phyloP scores from a whole-genome alignment of 2,888 invertebrate species.

The Plagodis pulveraria region DNA sequence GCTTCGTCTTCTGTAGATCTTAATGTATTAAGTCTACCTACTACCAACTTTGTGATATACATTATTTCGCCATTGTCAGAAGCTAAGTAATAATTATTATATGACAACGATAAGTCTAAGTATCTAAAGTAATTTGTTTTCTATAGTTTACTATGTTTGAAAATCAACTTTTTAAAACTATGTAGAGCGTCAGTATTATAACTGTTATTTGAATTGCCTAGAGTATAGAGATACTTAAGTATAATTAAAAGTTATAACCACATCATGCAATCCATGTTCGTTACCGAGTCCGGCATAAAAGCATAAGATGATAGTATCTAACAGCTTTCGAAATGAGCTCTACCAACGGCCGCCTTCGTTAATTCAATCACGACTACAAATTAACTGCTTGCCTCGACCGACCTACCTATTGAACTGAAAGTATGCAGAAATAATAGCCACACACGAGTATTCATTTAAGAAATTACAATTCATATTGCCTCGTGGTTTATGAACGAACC shows the following conservation, averaged over 20 bases:
- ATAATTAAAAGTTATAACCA: slow-evolving; percentile 9
- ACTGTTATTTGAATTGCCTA: neutral
- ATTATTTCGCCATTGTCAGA: no score
- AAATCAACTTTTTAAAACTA: no score
- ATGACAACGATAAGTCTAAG: no score
- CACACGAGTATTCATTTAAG: neutral
- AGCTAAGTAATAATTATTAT: no score
- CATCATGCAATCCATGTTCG: slow-evolving; percentile 34
- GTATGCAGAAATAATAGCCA: slow-evolving; percentile 25
- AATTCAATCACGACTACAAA: slow-evolving; percentile 75
- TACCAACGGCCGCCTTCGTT: slow-evolving; percentile 58
- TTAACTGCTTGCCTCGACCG: slow-evolving; percentile 55
- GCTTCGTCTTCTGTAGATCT: no score
- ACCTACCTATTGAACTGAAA: slow-evolving; percentile 50
- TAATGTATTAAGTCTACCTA: no score
- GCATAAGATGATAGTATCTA: slow-evolving; percentile 57
- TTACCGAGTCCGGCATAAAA: slow-evolving; percentile 48
- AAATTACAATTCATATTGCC: neutral
- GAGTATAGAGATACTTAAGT: neutral
- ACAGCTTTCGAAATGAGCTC: slow-evolving; percentile 62
- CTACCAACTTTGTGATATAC: no score
- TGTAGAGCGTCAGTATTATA: neutral
- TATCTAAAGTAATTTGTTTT: no score
- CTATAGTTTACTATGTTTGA: no score
- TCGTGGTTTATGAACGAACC: neutral